Evolutionary conservation across 2,888 invertebrate genomes (phyloP).

Genomic region (Apantesis nais): DNA sequence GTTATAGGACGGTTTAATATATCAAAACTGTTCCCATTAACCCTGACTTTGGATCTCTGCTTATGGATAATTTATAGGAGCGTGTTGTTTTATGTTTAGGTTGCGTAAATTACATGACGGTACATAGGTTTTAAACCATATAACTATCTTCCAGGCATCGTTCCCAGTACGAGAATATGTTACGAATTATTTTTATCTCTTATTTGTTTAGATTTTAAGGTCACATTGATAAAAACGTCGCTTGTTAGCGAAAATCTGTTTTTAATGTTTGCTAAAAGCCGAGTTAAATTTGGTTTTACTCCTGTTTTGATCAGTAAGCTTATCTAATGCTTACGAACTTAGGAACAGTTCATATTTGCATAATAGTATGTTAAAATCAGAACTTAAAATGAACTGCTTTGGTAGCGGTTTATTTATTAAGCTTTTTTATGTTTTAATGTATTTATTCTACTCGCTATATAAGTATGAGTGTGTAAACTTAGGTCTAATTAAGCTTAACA

Average conservation of each 20-base stretch:
- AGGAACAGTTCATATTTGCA: constrained; percentile 23
- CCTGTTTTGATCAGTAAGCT: constrained; percentile 17
- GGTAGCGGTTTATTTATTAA: constrained; percentile 36
- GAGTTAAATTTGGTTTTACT: constrained; percentile 18
- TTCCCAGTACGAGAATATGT: constrained; percentile 25
- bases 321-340: constrained; percentile 31
- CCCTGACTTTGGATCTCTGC: constrained; percentile 63
- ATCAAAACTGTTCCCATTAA: constrained; percentile 44
- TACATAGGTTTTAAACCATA: constrained; percentile 22
- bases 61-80: constrained; percentile 54
- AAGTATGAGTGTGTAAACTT: constrained; percentile 55
- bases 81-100: constrained; percentile 50
- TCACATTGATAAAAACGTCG: constrained; percentile 24
- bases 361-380: constrained; percentile 30
- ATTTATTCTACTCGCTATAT: constrained; percentile 44
- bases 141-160: constrained; percentile 19
- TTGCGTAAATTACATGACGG: constrained; percentile 19
- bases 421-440: constrained; percentile 43
- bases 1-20: constrained; percentile 41
- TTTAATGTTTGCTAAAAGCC: constrained; percentile 25
- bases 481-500: constrained; percentile 57
- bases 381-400: constrained; percentile 25
- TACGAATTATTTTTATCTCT: constrained; percentile 13
- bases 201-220: constrained; percentile 33
- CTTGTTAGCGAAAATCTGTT: constrained; percentile 25